Evolutionary conservation across 2,888 invertebrate genomes (phyloP).

Genomic region (Drepana falcataria): DNA sequence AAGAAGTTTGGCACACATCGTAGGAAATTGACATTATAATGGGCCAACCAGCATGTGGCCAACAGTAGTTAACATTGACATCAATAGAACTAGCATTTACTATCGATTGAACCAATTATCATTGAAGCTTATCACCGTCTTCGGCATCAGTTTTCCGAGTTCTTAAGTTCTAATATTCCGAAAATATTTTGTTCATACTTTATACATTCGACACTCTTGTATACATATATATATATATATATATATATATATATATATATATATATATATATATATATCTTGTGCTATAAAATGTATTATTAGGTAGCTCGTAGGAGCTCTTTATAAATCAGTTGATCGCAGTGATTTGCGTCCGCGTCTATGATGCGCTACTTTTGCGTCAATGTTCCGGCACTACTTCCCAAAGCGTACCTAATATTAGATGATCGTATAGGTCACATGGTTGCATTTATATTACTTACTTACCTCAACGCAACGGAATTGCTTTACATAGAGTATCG

Average conservation of each 20-base stretch:
- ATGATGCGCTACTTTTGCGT: slow-evolving; percentile 46
- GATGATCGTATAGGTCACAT: no score
- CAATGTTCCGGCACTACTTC: slow-evolving; percentile 48
- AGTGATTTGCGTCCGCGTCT: slow-evolving; percentile 38
- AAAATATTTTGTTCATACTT: no score
- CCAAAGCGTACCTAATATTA: slow-evolving; percentile 23
- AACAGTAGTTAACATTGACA: background rate
- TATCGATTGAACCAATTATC: slow-evolving; percentile 12
- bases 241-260: no score
- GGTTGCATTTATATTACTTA: no score
- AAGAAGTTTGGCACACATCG: background rate
- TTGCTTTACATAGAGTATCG: no score
- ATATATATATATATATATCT: no score
- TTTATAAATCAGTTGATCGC: slow-evolving; percentile 27
- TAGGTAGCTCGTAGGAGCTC: background rate
- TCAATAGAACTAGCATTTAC: background rate
- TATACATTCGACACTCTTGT: no score
- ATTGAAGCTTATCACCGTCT: background rate
- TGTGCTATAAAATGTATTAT: background rate
- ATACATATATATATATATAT: no score
- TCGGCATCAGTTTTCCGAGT: background rate
- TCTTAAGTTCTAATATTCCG: no score
- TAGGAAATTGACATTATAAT: background rate
- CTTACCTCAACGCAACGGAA: no score
- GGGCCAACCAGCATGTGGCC: background rate